phyloP scores from a whole-genome alignment of 2,113 vertebrate species.

The Corynorhinus townsendii region DNA sequence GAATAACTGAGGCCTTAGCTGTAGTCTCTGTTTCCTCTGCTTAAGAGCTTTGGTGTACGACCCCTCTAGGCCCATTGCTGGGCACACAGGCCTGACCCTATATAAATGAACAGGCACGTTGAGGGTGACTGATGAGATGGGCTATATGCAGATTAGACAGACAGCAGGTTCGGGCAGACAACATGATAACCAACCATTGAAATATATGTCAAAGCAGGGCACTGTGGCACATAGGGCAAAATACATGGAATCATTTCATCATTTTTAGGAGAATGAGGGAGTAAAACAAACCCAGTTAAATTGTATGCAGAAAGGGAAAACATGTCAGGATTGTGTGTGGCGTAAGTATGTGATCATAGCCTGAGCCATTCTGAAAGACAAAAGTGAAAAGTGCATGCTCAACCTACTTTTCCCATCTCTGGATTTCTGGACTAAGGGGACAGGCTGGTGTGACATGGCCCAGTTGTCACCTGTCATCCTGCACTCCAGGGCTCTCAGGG shows the following conservation, averaged over 20 bases:
- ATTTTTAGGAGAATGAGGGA: not conserved
- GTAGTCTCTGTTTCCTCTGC: not conserved
- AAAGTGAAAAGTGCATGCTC: rapidly evolving
- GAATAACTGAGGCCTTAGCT: rapidly evolving
- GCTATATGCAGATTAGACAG: not conserved
- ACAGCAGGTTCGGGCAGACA: not conserved
- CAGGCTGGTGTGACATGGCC: rapidly evolving
- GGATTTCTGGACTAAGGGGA: not conserved
- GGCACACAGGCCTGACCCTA: not conserved
- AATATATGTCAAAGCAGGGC: rapidly evolving
- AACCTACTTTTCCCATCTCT: rapidly evolving
- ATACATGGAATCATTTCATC: too few relatives aligned
- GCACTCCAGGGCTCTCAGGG: not conserved
- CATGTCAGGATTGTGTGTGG: not conserved
- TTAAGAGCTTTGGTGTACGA: rapidly evolving
- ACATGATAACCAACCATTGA: rapidly evolving
- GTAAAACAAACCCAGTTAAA: not conserved
- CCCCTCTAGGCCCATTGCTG: not conserved
- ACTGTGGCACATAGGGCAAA: too few relatives aligned
- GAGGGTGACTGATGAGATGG: not conserved
- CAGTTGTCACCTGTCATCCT: not conserved
- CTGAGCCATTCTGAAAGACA: rapidly evolving
- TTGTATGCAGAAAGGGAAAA: too few relatives aligned
- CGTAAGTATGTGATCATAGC: rapidly evolving
- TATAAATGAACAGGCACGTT: rapidly evolving